Conservation (phyloP, 2,113 vertebrate genomes). For the Ammodytes marinus region DNA sequence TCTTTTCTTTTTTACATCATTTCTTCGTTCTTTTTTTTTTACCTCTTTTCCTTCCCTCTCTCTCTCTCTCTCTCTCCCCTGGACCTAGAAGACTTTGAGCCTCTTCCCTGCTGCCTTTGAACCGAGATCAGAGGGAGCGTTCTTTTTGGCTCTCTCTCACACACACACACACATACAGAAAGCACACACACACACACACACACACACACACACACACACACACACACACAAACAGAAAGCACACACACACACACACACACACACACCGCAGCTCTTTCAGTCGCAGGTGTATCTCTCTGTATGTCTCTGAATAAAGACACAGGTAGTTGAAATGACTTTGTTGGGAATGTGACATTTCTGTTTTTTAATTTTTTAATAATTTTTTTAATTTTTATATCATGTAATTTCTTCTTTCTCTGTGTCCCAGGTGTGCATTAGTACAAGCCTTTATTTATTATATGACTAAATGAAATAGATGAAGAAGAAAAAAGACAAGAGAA, state of each 20-base stretch:
- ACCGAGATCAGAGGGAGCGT: slow-evolving; percentile 84
- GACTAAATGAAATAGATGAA: not conserved
- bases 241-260: slow-evolving; percentile 20
- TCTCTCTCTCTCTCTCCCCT: slow-evolving; percentile 59
- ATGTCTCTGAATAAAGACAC: slow-evolving; percentile 1
- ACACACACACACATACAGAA: slow-evolving; percentile 2
- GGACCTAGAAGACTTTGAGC: slow-evolving; percentile 82
- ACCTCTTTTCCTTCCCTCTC: slow-evolving; percentile 50
- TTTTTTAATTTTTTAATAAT: no score
- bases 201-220: slow-evolving; percentile 37
- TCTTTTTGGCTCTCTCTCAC: slow-evolving; percentile 69
- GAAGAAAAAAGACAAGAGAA: not conserved
- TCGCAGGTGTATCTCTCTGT: slow-evolving; percentile 61
- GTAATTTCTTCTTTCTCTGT: not conserved
- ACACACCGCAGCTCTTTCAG: slow-evolving; percentile 74
- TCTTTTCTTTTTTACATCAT: slow-evolving; percentile 42
- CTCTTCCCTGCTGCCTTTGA: slow-evolving; percentile 86
- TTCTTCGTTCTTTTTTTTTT: slow-evolving; percentile 32
- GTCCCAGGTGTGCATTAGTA: not conserved
- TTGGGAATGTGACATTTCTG: not conserved
- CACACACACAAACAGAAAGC: slow-evolving; percentile 17
- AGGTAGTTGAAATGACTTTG: not conserved
- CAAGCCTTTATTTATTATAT: not conserved
- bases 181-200: slow-evolving; percentile 34
- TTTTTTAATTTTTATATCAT: no score